Percentiles rank a stretch among this genome's conserved stretches.
Evolutionary conservation across 2,797 vertebrate species (phyloP).

Genomic region (Xenentodon cancila): DNA sequence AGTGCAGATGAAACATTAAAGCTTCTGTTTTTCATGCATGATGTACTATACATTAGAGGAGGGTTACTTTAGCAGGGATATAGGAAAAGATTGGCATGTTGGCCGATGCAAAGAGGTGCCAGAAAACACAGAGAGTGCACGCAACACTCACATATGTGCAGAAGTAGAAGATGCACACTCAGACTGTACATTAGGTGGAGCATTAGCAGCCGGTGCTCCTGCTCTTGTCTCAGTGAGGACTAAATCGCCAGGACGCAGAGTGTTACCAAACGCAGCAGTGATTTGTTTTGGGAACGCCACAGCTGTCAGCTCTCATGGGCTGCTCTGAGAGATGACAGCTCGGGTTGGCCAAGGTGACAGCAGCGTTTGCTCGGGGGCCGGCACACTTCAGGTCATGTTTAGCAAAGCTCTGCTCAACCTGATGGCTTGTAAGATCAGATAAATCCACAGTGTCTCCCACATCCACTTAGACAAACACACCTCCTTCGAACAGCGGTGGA

Average conservation of each 20-base stretch:
- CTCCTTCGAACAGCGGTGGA: constrained; percentile 64
- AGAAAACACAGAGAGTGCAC: constrained; percentile 42
- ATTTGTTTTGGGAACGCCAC: constrained; percentile 83
- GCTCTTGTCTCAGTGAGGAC: constrained; percentile 68
- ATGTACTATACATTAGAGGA: constrained; percentile 12
- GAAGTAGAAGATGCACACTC: constrained; percentile 26
- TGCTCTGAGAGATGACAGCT: constrained; percentile 75
- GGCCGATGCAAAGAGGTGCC: constrained; percentile 39
- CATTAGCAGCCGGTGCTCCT: constrained; percentile 69
- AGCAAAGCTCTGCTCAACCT: constrained; percentile 84
- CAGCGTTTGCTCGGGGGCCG: constrained; percentile 84
- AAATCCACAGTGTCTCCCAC: constrained; percentile 79
- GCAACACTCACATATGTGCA: constrained; percentile 18
- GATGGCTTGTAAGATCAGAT: constrained; percentile 87
- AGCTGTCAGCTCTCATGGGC: constrained; percentile 80
- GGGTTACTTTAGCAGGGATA: constrained; percentile 29
- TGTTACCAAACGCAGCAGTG: constrained; percentile 80
- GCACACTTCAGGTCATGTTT: constrained; percentile 88
- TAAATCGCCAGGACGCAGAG: constrained; percentile 78
- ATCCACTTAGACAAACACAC: constrained; percentile 79
- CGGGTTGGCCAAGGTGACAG: constrained; percentile 79
- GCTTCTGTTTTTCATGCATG: neutral
- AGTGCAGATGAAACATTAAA: constrained; percentile 7
- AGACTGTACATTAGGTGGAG: constrained; percentile 67
- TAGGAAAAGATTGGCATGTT: constrained; percentile 37